A percentile compares a stretch with the other conserved stretches of the same genome.
Evolutionary conservation across 2,888 invertebrate genomes (phyloP).

Genomic region (Drosophila paramelanica): DNA sequence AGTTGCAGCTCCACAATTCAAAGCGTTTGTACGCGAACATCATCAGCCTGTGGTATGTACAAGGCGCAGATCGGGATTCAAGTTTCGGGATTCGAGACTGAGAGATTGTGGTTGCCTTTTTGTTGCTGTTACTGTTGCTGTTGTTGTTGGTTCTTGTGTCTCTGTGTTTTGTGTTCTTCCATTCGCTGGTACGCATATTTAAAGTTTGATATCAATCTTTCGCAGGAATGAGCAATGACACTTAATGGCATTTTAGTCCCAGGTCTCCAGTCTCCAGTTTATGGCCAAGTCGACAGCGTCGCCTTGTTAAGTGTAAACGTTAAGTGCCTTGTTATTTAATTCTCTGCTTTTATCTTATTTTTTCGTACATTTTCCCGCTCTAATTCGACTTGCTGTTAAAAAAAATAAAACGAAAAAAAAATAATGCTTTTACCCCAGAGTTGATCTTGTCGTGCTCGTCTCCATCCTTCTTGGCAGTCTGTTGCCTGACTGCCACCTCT

Average conservation of each 20-base stretch:
- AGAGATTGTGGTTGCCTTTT: not conserved
- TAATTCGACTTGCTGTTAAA: constrained; percentile 61
- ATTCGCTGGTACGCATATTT: constrained; percentile 67
- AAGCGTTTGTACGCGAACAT: constrained; percentile 25
- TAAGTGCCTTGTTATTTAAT: constrained; percentile 79
- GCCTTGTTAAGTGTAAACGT: constrained; percentile 79
- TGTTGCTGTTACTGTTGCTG: constrained; percentile 1
- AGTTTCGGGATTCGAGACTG: constrained; percentile 24
- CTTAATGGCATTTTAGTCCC: constrained; percentile 74
- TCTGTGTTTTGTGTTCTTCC: constrained; percentile 22
- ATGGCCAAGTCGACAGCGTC: constrained; percentile 54
- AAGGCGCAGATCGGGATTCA: constrained; percentile 13
- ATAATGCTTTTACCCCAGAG: constrained; percentile 35
- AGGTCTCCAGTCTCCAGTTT: constrained; percentile 32
- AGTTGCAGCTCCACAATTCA: constrained; percentile 26
- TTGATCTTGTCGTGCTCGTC: constrained; percentile 47
- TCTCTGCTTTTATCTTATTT: constrained; percentile 61
- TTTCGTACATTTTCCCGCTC: constrained; percentile 73
- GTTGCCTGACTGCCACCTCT: constrained; percentile 9
- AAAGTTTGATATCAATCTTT: constrained; percentile 76
- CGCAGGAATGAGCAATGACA: constrained; percentile 79
- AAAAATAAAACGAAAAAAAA: constrained; percentile 19
- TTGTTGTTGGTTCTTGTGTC: not conserved
- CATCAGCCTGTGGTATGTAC: constrained; percentile 52
- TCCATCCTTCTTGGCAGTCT: constrained; percentile 20